These are phyloP conservation scores for Eurois occulta DNA, from an alignment of 2,888 invertebrate species.

Conservation along the genomic window DNA sequence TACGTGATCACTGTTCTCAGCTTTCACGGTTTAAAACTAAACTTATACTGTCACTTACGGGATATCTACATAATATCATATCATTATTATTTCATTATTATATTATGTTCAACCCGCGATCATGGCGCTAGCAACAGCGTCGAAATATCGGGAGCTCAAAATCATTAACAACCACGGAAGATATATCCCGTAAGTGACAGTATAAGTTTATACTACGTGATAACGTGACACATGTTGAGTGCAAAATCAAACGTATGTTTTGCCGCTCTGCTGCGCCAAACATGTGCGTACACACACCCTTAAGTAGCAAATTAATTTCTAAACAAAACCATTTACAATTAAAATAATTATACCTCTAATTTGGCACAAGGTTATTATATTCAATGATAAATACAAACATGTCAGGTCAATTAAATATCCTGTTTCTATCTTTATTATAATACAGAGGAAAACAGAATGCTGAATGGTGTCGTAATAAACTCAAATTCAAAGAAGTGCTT, in stretches of 20 bases:
- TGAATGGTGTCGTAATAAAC: not conserved
- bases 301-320: conserved; percentile 10
- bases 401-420: conserved; percentile 46
- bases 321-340: conserved; percentile 31
- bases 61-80: too few relatives aligned
- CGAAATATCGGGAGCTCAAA: too few relatives aligned
- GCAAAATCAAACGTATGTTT: not conserved
- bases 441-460: conserved; percentile 15
- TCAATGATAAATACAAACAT: conserved; percentile 30
- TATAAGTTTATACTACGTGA: not conserved
- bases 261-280: not conserved
- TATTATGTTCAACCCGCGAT: too few relatives aligned
- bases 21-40: too few relatives aligned
- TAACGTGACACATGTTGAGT: not conserved
- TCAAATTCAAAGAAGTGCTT: conserved; percentile 1
- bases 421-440: conserved; percentile 17
- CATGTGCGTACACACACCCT: not conserved
- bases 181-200: too few relatives aligned
- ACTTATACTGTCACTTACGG: too few relatives aligned
- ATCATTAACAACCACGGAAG: too few relatives aligned
- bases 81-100: too few relatives aligned
- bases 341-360: conserved; percentile 32
- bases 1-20: too few relatives aligned
- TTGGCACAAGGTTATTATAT: conserved; percentile 46
- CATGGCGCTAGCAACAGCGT: too few relatives aligned